A percentile compares a stretch with the other conserved stretches of the same genome.
Evolutionary conservation across 2,113 vertebrate species (phyloP).

Genomic region (Notarius quadriscutis): DNA sequence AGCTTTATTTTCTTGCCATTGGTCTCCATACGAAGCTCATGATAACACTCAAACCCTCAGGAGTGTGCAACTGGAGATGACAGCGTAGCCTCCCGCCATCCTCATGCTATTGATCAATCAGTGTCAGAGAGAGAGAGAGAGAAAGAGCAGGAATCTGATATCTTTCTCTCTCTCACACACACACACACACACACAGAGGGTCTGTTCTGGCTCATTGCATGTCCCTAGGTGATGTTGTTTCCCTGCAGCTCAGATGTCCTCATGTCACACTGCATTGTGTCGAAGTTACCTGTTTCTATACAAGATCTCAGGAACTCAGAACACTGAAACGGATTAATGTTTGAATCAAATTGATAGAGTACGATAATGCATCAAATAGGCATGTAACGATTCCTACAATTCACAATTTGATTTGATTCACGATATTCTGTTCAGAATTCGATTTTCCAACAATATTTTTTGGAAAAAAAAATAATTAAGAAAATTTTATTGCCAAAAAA

Average conservation of each 20-base stretch:
- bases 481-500: too few species aligned
- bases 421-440: too few species aligned
- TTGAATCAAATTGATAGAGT: not conserved
- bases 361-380: not conserved
- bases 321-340: not conserved
- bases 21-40: not conserved
- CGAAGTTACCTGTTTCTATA: not conserved
- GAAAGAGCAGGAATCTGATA: slow-evolving; percentile 23
- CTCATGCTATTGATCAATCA: slow-evolving; percentile 38
- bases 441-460: too few species aligned
- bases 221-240: not conserved
- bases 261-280: too few species aligned
- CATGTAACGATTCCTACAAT: too few species aligned
- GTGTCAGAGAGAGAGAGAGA: not conserved
- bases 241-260: slow-evolving; percentile 38
- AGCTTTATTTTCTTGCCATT: not conserved
- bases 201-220: slow-evolving; percentile 16
- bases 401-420: too few species aligned
- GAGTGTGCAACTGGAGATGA: slow-evolving; percentile 30
- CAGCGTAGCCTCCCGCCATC: not conserved
- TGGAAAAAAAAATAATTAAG: too few species aligned
- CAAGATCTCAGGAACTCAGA: not conserved
- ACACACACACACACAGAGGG: not conserved
- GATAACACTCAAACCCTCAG: not conserved
- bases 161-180: not conserved